Conservation (phyloP, 23 tunicate genomes). For the Halocynthia aurantium region DNA sequence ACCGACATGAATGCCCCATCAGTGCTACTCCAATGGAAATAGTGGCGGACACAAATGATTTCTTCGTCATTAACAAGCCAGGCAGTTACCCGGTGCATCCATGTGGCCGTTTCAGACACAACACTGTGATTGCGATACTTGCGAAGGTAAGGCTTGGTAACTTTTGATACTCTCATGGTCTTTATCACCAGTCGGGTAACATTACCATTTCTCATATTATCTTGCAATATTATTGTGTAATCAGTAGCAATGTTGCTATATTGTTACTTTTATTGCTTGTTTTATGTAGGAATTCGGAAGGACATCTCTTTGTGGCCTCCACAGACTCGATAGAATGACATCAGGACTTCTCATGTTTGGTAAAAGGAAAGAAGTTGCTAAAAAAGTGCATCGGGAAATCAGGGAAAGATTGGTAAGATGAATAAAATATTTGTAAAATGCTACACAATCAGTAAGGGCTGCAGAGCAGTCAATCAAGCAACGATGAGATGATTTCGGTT, state of each 20-base stretch:
- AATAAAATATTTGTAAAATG: not conserved
- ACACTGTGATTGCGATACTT: conserved; percentile 59
- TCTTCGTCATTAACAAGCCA: conserved; percentile 84
- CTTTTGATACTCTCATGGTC: too few relatives aligned
- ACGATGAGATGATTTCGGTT: too few relatives aligned
- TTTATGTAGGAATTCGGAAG: conserved; percentile 43
- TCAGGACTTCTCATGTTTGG: conserved; percentile 95
- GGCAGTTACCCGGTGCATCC: conserved; percentile 93
- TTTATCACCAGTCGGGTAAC: too few relatives aligned
- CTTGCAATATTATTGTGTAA: too few relatives aligned
- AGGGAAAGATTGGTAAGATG: conserved; percentile 39
- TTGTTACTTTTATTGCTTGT: too few relatives aligned
- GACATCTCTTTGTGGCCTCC: conserved; percentile 42
- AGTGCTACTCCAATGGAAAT: conserved; percentile 39
- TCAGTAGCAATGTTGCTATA: too few relatives aligned
- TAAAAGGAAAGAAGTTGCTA: conserved; percentile 73
- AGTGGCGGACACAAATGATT: conserved; percentile 38
- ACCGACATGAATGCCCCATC: conserved; percentile 82
- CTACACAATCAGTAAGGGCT: not conserved
- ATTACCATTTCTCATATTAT: too few relatives aligned
- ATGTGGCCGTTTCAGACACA: conserved; percentile 77
- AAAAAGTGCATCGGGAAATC: conserved; percentile 44
- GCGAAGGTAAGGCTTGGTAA: conserved; percentile 30
- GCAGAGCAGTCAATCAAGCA: too few relatives aligned
- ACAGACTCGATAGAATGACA: conserved; percentile 86